These are phyloP conservation scores for Hydrolagus affinis DNA, from an alignment of 2,113 vertebrate species.

Conservation along the genomic window DNA sequence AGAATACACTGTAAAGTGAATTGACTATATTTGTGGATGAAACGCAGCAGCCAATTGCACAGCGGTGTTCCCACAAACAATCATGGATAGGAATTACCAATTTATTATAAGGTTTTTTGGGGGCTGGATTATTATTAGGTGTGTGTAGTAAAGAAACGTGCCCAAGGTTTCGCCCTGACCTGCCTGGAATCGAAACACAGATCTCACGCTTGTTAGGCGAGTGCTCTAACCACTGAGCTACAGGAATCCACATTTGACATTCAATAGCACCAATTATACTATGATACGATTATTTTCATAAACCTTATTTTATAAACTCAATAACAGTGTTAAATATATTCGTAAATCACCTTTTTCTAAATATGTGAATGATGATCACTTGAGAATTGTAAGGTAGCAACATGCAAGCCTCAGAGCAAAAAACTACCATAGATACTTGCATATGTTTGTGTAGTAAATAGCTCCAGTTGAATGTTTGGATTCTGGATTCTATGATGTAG, in stretches of 20 bases:
- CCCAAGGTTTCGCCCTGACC: too few species aligned
- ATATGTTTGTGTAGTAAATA: background rate
- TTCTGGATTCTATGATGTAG: background rate
- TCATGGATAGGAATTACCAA: too few species aligned
- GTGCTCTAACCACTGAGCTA: background rate
- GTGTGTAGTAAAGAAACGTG: too few species aligned
- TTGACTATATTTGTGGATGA: too few species aligned
- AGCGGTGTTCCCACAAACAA: too few species aligned
- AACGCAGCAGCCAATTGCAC: too few species aligned
- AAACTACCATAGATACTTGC: background rate
- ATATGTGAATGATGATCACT: background rate
- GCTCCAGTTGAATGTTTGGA: background rate
- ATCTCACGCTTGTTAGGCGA: too few species aligned
- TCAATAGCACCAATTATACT: background rate
- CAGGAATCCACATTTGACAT: background rate
- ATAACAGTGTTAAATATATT: background rate
- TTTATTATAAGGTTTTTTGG: too few species aligned
- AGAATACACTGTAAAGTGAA: too few species aligned
- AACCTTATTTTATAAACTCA: background rate
- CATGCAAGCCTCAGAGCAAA: background rate
- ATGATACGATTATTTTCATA: background rate
- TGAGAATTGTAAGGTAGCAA: background rate
- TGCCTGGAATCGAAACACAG: too few species aligned
- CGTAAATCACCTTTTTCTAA: background rate
- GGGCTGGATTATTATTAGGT: too few species aligned